These are phyloP conservation scores for Pollenia amentaria DNA, from an alignment of 2,888 invertebrate species.

Conservation along the genomic window DNA sequence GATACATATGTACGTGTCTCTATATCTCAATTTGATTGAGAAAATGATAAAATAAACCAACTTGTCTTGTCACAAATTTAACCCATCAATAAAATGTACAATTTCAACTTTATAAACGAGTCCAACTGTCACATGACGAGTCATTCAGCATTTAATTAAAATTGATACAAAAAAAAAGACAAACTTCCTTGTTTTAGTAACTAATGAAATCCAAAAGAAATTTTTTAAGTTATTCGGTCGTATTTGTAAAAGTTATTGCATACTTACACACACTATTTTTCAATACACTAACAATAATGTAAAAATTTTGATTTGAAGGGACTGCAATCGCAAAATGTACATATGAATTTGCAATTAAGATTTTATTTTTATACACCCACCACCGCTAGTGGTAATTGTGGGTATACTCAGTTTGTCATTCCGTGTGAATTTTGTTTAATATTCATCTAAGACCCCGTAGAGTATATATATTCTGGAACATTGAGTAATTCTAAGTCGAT, in stretches of 20 bases:
- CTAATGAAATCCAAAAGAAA: conserved; percentile 8
- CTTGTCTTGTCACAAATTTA: conserved; percentile 40
- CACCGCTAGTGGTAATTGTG: no score
- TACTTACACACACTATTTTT: no score
- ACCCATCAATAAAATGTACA: conserved; percentile 49
- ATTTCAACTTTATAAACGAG: conserved; percentile 33
- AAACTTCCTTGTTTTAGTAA: conserved; percentile 22
- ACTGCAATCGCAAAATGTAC: no score
- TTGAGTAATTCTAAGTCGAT: no score
- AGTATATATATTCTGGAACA: no score
- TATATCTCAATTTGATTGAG: conserved; percentile 22
- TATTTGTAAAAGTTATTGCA: neutral
- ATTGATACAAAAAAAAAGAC: conserved; percentile 45
- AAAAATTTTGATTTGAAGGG: no score
- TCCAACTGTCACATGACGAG: conserved; percentile 59
- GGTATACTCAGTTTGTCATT: no score
- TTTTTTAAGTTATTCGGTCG: neutral
- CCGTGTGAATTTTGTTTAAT: no score
- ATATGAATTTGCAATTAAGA: neutral
- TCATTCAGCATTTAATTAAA: conserved; percentile 48
- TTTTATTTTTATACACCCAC: neutral
- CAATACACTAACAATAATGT: no score
- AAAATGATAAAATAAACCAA: conserved; percentile 29
- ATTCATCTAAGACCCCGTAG: no score
- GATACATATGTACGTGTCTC: neutral